Percentiles rank a stretch among this genome's conserved stretches.
Evolutionary conservation across 2,113 vertebrate genomes (phyloP).

Genomic region (Rafetus swinhoei): DNA sequence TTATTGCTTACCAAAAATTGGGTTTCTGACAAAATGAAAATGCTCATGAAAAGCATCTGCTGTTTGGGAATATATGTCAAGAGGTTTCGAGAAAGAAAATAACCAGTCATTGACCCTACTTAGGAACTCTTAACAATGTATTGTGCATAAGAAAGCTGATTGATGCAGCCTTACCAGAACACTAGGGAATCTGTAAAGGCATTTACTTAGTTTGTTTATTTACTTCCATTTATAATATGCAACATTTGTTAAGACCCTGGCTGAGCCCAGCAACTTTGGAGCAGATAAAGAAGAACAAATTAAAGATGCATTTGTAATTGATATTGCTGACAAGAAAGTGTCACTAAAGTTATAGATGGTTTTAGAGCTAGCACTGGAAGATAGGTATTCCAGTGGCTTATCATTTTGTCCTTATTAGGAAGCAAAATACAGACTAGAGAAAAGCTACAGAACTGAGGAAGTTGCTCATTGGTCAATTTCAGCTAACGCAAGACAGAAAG

Average conservation of each 20-base stretch:
- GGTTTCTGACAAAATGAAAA: background rate
- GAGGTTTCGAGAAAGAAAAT: conserved; percentile 10
- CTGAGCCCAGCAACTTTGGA: conserved; percentile 30
- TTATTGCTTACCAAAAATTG: background rate
- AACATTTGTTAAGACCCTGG: conserved; percentile 14
- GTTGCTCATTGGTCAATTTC: conserved; percentile 51
- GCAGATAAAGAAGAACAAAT: conserved; percentile 52
- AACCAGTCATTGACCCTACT: background rate
- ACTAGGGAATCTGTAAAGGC: background rate
- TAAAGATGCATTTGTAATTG: conserved; percentile 46
- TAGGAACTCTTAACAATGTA: background rate
- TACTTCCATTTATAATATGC: background rate
- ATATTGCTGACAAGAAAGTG: conserved; percentile 47
- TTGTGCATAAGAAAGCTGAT: background rate
- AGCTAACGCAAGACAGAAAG: conserved; percentile 5
- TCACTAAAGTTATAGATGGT: conserved; percentile 33
- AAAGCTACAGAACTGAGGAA: conserved; percentile 6
- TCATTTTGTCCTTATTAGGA: conserved; percentile 46
- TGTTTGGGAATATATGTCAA: background rate
- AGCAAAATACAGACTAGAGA: conserved; percentile 7
- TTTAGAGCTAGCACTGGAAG: conserved; percentile 35
- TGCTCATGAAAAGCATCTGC: background rate
- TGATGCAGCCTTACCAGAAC: background rate
- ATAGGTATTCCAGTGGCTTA: conserved; percentile 41
- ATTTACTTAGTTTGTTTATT: conserved; percentile 28